Conservation (phyloP, 2,888 invertebrate genomes). For the Copidosoma aretas region DNA sequence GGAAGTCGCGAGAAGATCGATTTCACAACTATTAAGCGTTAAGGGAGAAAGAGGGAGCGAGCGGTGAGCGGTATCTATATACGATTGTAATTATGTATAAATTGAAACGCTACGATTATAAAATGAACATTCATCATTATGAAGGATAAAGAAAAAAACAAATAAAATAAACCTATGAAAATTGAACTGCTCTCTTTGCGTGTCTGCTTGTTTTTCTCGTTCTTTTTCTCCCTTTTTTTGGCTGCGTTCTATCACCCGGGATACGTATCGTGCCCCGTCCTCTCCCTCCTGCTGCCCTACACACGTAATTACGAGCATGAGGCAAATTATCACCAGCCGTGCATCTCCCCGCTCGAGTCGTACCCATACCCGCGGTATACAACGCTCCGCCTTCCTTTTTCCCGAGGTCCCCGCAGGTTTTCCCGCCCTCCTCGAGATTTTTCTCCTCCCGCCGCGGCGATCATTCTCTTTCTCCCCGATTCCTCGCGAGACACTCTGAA, state of each 20-base stretch:
- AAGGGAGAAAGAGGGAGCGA: conserved; percentile 42
- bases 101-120: conserved; percentile 62
- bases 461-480: not conserved
- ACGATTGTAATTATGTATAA: conserved; percentile 58
- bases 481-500: conserved; percentile 5
- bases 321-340: conserved; percentile 26
- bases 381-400: conserved; percentile 1
- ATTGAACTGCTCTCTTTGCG: conserved; percentile 39
- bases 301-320: conserved; percentile 25
- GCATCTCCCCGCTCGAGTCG: no score
- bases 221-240: conserved; percentile 7
- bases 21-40: conserved; percentile 54
- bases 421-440: not conserved
- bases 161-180: conserved; percentile 52
- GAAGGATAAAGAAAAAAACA: conserved; percentile 44
- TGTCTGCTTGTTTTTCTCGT: no score
- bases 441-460: not conserved
- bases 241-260: not conserved
- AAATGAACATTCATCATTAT: conserved; percentile 61
- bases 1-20: conserved; percentile 49
- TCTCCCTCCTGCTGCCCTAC: not conserved
- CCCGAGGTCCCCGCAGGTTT: not conserved
- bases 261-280: not conserved
- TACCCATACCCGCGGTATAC: not conserved
- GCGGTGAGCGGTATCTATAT: conserved; percentile 47